A percentile compares a stretch with the other conserved stretches of the same genome.
phyloP scores from a whole-genome alignment of 1,140 invertebrate genomes.

The Procambarus clarkii region DNA sequence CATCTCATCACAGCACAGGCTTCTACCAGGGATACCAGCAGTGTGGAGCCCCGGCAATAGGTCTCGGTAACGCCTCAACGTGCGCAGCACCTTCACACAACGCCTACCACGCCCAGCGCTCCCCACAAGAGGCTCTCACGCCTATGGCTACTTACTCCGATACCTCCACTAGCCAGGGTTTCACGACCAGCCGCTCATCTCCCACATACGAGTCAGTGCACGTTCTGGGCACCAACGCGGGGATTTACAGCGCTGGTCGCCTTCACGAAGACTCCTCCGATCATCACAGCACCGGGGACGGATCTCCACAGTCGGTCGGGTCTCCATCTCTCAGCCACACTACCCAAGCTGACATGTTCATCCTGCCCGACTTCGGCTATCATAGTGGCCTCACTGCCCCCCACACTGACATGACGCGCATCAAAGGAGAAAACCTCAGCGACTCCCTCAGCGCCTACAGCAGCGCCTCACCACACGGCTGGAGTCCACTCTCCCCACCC shows the following conservation, averaged over 20 bases:
- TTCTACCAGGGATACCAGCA: constrained; percentile 46
- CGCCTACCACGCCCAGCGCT: constrained; percentile 13
- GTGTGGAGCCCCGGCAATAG: neutral
- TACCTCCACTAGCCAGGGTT: constrained; percentile 7
- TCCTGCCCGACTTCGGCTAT: constrained; percentile 45
- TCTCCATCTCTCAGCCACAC: constrained; percentile 30
- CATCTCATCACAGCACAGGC: neutral
- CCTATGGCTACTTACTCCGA: constrained; percentile 27
- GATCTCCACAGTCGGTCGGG: constrained; percentile 42
- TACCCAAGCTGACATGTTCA: constrained; percentile 9
- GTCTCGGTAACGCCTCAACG: neutral
- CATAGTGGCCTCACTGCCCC: neutral
- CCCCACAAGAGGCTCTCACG: constrained; percentile 21
- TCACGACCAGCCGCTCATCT: constrained; percentile 27
- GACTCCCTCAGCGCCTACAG: neutral
- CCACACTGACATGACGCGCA: neutral
- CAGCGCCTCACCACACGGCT: neutral
- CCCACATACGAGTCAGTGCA: constrained; percentile 4
- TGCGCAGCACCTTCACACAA: neutral
- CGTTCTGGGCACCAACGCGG: neutral
- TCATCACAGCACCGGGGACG: constrained; percentile 27
- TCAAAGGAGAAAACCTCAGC: neutral
- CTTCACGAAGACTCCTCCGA: constrained; percentile 34
- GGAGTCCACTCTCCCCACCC: constrained; percentile 28
- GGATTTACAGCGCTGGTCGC: neutral